phyloP scores from a whole-genome alignment of 2,888 invertebrate species.

The Drosophila nigricruria region DNA sequence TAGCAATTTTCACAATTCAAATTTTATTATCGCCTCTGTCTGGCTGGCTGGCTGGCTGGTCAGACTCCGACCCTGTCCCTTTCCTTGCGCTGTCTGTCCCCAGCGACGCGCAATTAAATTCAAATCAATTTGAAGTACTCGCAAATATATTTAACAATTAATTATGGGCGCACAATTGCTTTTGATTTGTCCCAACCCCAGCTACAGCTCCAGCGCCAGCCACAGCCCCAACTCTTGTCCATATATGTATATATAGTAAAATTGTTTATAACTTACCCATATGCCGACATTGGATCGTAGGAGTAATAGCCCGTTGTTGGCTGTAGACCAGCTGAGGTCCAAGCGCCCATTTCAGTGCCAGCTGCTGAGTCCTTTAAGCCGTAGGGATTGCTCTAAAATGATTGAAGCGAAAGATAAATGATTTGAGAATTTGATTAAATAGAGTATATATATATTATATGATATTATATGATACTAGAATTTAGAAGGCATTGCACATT shows the following conservation, averaged over 20 bases:
- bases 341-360: conserved; percentile 95
- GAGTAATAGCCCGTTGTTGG: conserved; percentile 97
- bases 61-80: conserved; percentile 2
- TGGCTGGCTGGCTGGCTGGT: conserved; percentile 9
- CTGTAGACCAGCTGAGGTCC: conserved; percentile 96
- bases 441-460: background rate
- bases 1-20: conserved; percentile 78
- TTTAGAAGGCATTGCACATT: background rate
- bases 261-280: conserved; percentile 90
- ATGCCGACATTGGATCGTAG: conserved; percentile 96
- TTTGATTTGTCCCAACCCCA: conserved; percentile 41
- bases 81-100: conserved; percentile 14
- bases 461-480: background rate
- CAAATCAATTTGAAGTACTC: conserved; percentile 83
- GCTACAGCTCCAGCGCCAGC: background rate
- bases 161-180: conserved; percentile 71
- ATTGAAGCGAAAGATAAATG: conserved; percentile 12
- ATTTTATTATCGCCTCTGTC: conserved; percentile 72
- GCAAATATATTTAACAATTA: conserved; percentile 82
- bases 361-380: conserved; percentile 93
- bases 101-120: conserved; percentile 77
- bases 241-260: background rate
- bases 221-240: background rate
- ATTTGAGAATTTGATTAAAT: background rate
- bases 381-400: conserved; percentile 95